A percentile compares a stretch with the other conserved stretches of the same genome.
phyloP scores from a whole-genome alignment of 2,888 invertebrate species.

The Azorinus chamasolen region DNA sequence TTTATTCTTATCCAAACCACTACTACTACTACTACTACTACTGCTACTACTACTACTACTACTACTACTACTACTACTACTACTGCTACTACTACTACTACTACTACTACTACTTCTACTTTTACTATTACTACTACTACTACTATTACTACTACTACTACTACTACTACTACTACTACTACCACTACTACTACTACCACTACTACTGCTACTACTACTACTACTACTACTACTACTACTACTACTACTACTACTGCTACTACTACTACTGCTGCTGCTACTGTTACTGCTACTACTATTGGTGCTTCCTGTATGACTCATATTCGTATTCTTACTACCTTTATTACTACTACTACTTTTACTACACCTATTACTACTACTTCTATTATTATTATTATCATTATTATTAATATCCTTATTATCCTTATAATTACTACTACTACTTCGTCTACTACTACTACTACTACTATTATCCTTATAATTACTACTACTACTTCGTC shows the following conservation, averaged over 20 bases:
- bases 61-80: constrained; percentile 3
- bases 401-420: no score
- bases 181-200: constrained; percentile 1
- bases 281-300: background rate
- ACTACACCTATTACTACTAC: no score
- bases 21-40: constrained; percentile 3
- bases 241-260: constrained; percentile 1
- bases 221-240: background rate
- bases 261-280: background rate
- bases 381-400: no score
- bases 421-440: no score
- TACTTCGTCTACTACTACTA: no score
- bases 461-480: no score
- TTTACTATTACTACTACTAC: background rate
- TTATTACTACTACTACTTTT: no score
- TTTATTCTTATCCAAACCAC: no score
- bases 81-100: constrained; percentile 1
- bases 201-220: constrained; percentile 1
- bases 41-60: constrained; percentile 1
- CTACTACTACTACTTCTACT: constrained; percentile 1
- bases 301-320: background rate
- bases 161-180: constrained; percentile 1
- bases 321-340: no score
- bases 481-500: no score
- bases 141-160: constrained; percentile 1